A percentile compares a stretch with the other conserved stretches of the same genome.
These are phyloP conservation scores for Nebria brevicollis DNA, from an alignment of 2,888 invertebrate species.

Conservation along the genomic window DNA sequence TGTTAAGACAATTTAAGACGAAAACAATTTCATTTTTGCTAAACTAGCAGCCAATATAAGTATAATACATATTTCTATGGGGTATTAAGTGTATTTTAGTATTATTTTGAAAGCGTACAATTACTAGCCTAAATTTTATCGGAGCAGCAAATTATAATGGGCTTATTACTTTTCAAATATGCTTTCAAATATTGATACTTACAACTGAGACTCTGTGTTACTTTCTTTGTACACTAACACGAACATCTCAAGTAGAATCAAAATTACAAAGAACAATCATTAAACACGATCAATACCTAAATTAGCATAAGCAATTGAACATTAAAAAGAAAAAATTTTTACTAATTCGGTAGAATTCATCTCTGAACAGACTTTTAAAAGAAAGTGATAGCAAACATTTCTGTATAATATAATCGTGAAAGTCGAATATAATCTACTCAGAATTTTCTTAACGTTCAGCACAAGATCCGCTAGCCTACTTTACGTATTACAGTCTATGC, in stretches of 20 bases:
- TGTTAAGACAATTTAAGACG: too few relatives aligned
- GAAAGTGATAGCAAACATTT: slow-evolving; percentile 54
- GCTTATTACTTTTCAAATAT: slow-evolving; percentile 19
- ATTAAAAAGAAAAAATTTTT: slow-evolving; percentile 17
- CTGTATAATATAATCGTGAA: slow-evolving; percentile 54
- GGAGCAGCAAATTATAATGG: slow-evolving; percentile 21
- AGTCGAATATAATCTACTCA: slow-evolving; percentile 55
- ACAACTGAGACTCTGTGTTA: slow-evolving; percentile 12
- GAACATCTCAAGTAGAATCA: not conserved
- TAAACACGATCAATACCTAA: not conserved
- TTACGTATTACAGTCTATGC: slow-evolving; percentile 41
- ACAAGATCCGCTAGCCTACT: slow-evolving; percentile 57
- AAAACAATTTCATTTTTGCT: too few relatives aligned
- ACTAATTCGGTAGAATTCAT: slow-evolving; percentile 32
- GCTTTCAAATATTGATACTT: slow-evolving; percentile 22
- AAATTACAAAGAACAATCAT: not conserved
- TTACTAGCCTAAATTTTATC: slow-evolving; percentile 20
- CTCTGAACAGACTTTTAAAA: slow-evolving; percentile 50
- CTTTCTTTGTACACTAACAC: slow-evolving; percentile 21
- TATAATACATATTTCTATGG: too few relatives aligned
- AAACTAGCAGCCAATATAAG: too few relatives aligned
- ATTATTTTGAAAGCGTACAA: slow-evolving; percentile 14
- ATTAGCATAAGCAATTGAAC: not conserved
- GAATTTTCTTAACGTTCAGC: slow-evolving; percentile 54
- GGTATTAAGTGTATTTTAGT: not conserved